A percentile compares a stretch with the other conserved stretches of the same genome.
These are phyloP conservation scores for Pemphigus obesinymphae DNA, from an alignment of 1,140 invertebrate genomes.

Conservation along the genomic window DNA sequence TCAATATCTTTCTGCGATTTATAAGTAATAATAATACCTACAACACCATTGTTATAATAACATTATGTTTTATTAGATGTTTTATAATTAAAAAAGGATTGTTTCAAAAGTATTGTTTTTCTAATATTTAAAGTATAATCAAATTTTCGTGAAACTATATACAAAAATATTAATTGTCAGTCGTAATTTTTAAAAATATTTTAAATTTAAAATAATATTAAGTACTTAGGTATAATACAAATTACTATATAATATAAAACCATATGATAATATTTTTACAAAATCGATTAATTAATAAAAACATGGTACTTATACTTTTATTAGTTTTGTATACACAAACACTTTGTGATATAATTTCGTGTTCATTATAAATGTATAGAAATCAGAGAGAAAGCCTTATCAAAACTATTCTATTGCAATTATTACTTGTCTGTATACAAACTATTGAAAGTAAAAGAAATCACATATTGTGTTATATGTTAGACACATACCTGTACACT, in stretches of 20 bases:
- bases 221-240: too few relatives aligned
- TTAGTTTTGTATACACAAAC: background rate
- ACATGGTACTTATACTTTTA: background rate
- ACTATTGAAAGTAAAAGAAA: conserved; percentile 32
- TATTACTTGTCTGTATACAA: background rate
- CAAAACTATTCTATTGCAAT: background rate
- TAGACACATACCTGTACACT: background rate
- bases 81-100: too few relatives aligned
- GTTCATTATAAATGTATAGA: conserved; percentile 7
- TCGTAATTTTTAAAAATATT: too few relatives aligned
- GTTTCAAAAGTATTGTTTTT: too few relatives aligned
- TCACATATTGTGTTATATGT: background rate
- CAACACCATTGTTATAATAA: background rate
- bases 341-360: background rate
- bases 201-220: too few relatives aligned
- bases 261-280: too few relatives aligned
- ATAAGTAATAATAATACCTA: background rate
- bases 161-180: too few relatives aligned
- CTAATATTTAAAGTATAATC: too few relatives aligned
- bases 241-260: too few relatives aligned
- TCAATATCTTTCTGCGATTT: background rate
- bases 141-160: too few relatives aligned
- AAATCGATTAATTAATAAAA: background rate
- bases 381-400: conserved; percentile 25
- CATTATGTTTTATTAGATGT: background rate